Evolutionary conservation across 2,797 vertebrate species (phyloP).

Genomic region (Delichon dasypus): DNA sequence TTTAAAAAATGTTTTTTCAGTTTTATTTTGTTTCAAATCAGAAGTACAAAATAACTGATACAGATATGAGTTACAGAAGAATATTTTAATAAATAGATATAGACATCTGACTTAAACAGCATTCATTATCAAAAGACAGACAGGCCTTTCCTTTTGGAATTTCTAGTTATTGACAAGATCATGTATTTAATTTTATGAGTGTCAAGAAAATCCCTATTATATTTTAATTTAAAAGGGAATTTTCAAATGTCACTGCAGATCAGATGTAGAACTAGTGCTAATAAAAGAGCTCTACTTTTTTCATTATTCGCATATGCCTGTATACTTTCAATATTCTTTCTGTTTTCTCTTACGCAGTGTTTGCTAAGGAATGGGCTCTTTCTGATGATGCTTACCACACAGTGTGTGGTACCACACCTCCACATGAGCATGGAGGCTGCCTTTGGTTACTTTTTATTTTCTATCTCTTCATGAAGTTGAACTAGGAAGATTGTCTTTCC

Average conservation of each 20-base stretch:
- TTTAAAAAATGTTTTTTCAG: neutral
- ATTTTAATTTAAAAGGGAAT: neutral
- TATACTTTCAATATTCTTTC: neutral
- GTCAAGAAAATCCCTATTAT: neutral
- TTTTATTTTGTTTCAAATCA: neutral
- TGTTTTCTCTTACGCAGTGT: neutral
- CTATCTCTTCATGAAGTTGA: neutral
- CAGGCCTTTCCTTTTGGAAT: neutral
- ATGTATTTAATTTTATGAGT: neutral
- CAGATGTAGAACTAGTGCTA: neutral
- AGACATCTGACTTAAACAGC: neutral
- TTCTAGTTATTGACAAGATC: neutral
- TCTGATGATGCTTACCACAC: neutral
- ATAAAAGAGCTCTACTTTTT: neutral
- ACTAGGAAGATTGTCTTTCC: neutral
- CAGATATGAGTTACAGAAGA: neutral
- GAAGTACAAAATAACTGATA: neutral
- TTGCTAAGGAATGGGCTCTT: neutral
- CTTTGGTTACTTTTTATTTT: neutral
- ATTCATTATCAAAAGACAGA: neutral
- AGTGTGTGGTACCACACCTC: too few species aligned
- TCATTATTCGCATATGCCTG: neutral
- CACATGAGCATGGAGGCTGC: neutral
- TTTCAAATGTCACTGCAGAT: neutral
- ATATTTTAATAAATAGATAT: neutral